phyloP scores from a whole-genome alignment of 1,140 invertebrate genomes.

The Ips typographus region DNA sequence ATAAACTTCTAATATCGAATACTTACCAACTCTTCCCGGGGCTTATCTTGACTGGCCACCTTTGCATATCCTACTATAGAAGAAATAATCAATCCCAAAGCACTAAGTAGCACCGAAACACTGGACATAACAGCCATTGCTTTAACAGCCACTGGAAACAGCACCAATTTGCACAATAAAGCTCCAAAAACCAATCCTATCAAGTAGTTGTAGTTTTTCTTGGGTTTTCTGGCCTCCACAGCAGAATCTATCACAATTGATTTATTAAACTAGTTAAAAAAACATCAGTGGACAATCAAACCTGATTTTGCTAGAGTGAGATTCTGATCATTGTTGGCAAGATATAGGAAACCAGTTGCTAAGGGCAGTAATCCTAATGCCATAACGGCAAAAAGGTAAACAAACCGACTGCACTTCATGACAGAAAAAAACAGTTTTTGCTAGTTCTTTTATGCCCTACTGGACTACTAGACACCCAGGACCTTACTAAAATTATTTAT shows the following conservation, averaged over 20 bases:
- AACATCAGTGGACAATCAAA: too few relatives aligned
- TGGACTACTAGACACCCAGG: too few relatives aligned
- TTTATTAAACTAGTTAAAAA: neutral
- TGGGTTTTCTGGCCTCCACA: constrained; percentile 34
- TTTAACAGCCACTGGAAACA: constrained; percentile 46
- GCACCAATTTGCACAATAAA: constrained; percentile 43
- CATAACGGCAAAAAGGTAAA: neutral
- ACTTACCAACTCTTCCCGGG: constrained; percentile 4
- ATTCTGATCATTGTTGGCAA: neutral
- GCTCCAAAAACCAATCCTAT: constrained; percentile 37
- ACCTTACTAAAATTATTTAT: too few relatives aligned
- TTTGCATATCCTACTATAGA: constrained; percentile 44
- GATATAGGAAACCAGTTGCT: neutral
- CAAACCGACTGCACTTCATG: constrained; percentile 1
- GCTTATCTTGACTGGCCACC: constrained; percentile 11
- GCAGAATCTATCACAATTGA: constrained; percentile 14
- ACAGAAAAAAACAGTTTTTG: neutral
- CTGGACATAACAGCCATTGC: constrained; percentile 46
- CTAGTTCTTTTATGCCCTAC: too few relatives aligned
- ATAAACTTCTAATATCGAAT: neutral
- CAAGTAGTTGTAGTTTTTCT: constrained; percentile 37
- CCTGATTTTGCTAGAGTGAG: too few relatives aligned
- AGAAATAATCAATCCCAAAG: constrained; percentile 42
- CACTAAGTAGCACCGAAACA: constrained; percentile 43
- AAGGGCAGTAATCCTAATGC: neutral